Conservation (phyloP, 23 tunicate species). For the Aplidium turbinatum region DNA sequence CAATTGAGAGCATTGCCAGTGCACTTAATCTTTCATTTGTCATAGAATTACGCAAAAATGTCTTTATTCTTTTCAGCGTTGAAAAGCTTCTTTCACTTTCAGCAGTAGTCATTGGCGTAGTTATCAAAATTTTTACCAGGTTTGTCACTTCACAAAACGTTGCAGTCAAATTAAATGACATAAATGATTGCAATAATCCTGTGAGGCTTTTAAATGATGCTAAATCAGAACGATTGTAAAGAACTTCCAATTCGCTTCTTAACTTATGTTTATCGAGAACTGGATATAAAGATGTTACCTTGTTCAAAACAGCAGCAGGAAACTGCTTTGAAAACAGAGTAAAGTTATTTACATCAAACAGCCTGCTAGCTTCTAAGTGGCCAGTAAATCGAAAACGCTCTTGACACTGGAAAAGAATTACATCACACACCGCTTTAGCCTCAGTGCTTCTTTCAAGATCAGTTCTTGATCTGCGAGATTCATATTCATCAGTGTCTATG, state of each 20-base stretch:
- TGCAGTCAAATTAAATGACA: background rate
- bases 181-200: background rate
- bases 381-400: slow-evolving; percentile 17
- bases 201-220: background rate
- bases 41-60: background rate
- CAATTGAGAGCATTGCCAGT: slow-evolving; percentile 11
- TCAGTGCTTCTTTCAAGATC: too few species aligned
- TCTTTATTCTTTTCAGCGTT: background rate
- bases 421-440: slow-evolving; percentile 29
- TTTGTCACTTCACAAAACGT: slow-evolving; percentile 8
- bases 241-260: slow-evolving; percentile 3
- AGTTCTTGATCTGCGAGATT: background rate
- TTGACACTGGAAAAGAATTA: slow-evolving; percentile 13
- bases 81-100: slow-evolving; percentile 17
- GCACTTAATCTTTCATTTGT: slow-evolving; percentile 20
- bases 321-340: background rate
- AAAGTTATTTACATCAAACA: slow-evolving; percentile 1
- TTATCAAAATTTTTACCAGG: slow-evolving; percentile 12
- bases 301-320: background rate
- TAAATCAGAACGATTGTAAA: slow-evolving; percentile 9
- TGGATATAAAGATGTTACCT: slow-evolving; percentile 10
- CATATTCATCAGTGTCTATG: background rate
- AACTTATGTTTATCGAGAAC: slow-evolving; percentile 6
- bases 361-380: slow-evolving; percentile 15
- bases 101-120: slow-evolving; percentile 30